A percentile compares a stretch with the other conserved stretches of the same genome.
Conservation (phyloP, 2,797 vertebrate genomes). For the Phataginus tricuspis region DNA sequence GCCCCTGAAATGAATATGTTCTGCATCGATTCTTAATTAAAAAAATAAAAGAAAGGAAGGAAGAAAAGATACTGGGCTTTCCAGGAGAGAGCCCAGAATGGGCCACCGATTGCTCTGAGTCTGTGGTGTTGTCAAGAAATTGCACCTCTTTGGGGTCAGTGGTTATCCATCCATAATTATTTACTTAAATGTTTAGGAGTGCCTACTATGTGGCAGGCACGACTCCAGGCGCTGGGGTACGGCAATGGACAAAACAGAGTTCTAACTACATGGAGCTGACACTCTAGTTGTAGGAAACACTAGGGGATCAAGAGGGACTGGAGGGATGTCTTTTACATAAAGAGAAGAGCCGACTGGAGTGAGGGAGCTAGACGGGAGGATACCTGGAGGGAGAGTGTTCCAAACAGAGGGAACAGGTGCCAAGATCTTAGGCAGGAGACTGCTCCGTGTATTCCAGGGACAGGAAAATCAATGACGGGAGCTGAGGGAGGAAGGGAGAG, state of each 20-base stretch:
- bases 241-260: neutral
- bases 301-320: neutral
- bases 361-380: neutral
- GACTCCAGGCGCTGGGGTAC: neutral
- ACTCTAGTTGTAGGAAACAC: neutral
- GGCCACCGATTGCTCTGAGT: neutral
- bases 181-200: neutral
- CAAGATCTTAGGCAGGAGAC: neutral
- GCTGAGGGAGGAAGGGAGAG: neutral
- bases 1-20: too few relatives aligned
- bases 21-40: too few relatives aligned
- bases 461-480: neutral
- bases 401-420: neutral
- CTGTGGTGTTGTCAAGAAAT: neutral
- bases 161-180: neutral
- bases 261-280: neutral
- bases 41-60: too few relatives aligned
- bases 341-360: neutral
- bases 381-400: neutral
- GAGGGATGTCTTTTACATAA: neutral
- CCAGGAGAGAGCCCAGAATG: neutral
- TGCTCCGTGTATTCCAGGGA: neutral
- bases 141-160: neutral
- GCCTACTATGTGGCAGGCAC: neutral
- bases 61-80: neutral